Base-by-base conservation (phyloP, 2,113 vertebrate genomes). In the Prunella himalayana region DNA sequence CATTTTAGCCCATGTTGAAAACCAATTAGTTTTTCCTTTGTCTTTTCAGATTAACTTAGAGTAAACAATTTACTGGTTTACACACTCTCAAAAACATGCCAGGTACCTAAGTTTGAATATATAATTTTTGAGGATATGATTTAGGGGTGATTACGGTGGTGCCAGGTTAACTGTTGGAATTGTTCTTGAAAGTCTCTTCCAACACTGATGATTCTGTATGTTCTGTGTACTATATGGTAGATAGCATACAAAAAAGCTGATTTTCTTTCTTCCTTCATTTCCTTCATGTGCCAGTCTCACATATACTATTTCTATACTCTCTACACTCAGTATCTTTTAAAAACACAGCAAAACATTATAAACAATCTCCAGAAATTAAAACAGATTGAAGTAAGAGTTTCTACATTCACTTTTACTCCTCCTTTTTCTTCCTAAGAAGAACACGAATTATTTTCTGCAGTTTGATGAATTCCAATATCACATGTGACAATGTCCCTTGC, bases 391-490 rank as follows among this genome's bases (percentile, higher is more conserved):
- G 5, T 15, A 11, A 85, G 39, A 14, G 6, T 51, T 81, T 71
- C 39, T 39, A 50, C 20, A 20, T 54, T 59, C 2, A 27, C 5
- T 47, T 49, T 4, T 0, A 0, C 2, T 15, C 21, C n/a, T 27
- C 3, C 20, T 50, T 56, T 45, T 44, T 21, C 10, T 22, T 14
- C 25, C 30, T 16, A 35, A 63, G 63, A 82, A 54, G 20, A 84
- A 17, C 10, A 23, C 7, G 9, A 27, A 51, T 71, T 66, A 31
- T 51, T 75, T 92, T 73, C 47, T 2, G 3, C 28, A 41, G 8
- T 18, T 33, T 44, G 21, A 59, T 61, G 11, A 69, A 66, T 50
- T 47, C 22, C 39, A 66, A 4, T 35, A 66, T n/a, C 8, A 13
- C 24, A 33, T 2, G 1, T 33, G 77, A 73, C 25, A 57, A 10